Conservation (phyloP, 2,797 vertebrate species). For the Cheirogaleus major region DNA sequence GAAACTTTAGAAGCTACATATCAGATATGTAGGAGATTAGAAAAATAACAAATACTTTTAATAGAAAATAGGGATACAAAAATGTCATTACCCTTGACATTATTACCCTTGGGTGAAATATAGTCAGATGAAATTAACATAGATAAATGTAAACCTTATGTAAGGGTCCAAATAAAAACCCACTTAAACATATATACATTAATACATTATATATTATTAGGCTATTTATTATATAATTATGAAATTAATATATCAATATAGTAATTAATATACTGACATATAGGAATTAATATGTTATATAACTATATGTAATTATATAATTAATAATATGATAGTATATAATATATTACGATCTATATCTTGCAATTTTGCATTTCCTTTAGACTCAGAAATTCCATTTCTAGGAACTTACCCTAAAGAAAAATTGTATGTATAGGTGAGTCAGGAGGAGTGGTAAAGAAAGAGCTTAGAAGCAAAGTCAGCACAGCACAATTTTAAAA, state of each 20-base stretch:
- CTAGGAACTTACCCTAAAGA: constrained; percentile 40
- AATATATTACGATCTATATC: neutral
- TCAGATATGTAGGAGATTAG: neutral
- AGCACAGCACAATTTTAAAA: neutral
- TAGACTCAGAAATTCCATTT: constrained; percentile 16
- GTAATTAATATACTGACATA: neutral
- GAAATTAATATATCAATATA: neutral
- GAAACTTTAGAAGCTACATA: neutral
- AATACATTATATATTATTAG: neutral
- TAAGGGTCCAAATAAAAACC: constrained; percentile 12
- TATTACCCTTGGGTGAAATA: neutral
- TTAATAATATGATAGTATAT: neutral
- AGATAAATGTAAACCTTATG: constrained; percentile 29
- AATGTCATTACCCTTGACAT: neutral
- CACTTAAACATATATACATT: neutral
- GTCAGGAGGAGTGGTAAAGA: neutral
- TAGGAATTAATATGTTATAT: neutral
- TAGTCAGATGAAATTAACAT: neutral
- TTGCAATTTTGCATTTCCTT: neutral
- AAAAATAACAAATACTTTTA: constrained; percentile 44
- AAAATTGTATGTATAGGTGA: neutral
- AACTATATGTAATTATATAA: neutral
- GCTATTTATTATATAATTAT: neutral
- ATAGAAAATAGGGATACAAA: neutral
- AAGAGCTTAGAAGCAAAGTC: neutral